phyloP scores from a whole-genome alignment of 2,888 invertebrate genomes.

The Rhogogaster chlorosoma region DNA sequence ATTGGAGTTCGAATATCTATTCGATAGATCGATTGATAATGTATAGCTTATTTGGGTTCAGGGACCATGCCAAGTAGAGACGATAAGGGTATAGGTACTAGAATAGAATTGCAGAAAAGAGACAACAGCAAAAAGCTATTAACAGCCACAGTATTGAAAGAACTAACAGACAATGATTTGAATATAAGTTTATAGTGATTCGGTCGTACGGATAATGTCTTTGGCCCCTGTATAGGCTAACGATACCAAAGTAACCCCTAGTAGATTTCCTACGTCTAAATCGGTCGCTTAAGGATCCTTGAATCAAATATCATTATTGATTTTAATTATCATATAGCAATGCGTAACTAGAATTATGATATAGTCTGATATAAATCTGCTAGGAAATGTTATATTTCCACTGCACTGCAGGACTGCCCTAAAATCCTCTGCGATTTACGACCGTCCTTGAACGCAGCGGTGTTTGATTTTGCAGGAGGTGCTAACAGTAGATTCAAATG shows the following conservation, averaged over 20 bases:
- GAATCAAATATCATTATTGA: background rate
- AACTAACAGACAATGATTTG: background rate
- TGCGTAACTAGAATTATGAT: background rate
- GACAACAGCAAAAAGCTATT: background rate
- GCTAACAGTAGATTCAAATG: conserved; percentile 82
- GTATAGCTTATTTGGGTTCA: background rate
- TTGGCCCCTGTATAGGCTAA: background rate
- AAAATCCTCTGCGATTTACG: background rate
- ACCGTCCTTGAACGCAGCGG: background rate
- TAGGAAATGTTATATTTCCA: background rate
- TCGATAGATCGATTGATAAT: background rate
- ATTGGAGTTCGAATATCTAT: background rate
- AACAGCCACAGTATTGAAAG: background rate
- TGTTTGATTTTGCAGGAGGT: conserved; percentile 80
- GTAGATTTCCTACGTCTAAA: background rate
- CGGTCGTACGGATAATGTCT: background rate
- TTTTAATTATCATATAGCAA: background rate
- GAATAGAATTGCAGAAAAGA: background rate
- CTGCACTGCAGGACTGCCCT: conserved; percentile 3
- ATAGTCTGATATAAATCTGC: too few relatives aligned
- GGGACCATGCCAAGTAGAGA: background rate
- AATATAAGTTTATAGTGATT: background rate
- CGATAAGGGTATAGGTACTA: background rate
- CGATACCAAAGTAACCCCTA: background rate
- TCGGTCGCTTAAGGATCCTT: background rate